phyloP scores from a whole-genome alignment of 1,140 invertebrate species.

The Halesus radiatus region DNA sequence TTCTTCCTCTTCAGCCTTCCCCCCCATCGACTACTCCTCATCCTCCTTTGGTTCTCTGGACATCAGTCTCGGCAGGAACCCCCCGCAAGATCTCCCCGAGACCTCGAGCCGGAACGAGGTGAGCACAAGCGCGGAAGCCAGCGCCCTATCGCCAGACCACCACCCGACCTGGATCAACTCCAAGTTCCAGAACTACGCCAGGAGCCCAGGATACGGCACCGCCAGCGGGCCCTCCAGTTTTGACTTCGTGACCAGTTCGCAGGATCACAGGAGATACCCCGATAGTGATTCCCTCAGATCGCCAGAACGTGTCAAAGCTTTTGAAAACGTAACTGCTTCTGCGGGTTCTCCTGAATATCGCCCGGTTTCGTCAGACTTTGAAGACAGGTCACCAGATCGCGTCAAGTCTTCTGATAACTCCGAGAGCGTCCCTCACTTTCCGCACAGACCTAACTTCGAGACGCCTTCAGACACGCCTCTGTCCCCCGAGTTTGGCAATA shows the following conservation, averaged over 20 bases:
- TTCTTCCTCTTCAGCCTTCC: background rate
- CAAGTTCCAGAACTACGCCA: constrained; percentile 38
- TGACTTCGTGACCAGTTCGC: background rate
- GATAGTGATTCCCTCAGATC: constrained; percentile 25
- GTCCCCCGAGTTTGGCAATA: background rate
- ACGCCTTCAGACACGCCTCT: constrained; percentile 9
- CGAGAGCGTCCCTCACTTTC: background rate
- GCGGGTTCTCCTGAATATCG: constrained; percentile 37
- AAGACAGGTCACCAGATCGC: constrained; percentile 21
- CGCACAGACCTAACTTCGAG: background rate
- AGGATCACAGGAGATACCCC: background rate
- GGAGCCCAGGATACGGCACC: constrained; percentile 16
- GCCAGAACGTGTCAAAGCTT: constrained; percentile 33
- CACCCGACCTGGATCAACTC: constrained; percentile 16
- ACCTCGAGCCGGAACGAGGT: background rate
- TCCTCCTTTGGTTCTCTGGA: background rate
- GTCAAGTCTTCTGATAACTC: constrained; percentile 23
- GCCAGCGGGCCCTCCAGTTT: background rate
- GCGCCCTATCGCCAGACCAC: constrained; percentile 13
- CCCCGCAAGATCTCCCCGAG: background rate
- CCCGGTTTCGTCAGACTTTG: background rate
- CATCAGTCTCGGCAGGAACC: background rate
- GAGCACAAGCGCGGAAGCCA: background rate
- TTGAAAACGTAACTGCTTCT: constrained; percentile 33
- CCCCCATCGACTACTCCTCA: background rate